Evolutionary conservation across 1,140 invertebrate genomes (phyloP).

Genomic region (Psix sp.): DNA sequence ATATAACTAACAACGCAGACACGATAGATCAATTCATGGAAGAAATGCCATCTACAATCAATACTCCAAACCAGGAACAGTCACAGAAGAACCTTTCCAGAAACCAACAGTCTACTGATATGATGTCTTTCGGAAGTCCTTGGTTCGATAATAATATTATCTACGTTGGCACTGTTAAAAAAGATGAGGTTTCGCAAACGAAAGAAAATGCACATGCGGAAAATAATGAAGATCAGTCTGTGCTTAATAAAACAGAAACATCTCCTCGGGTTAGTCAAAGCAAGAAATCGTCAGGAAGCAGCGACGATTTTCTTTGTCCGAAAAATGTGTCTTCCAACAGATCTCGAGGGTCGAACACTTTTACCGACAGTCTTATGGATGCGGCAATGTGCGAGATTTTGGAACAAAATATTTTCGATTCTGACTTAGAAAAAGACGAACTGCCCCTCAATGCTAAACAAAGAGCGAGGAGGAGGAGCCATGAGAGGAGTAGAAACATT

Average conservation of each 20-base stretch:
- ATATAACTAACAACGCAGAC: background rate
- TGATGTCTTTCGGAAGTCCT: slow-evolving; percentile 29
- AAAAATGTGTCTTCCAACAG: slow-evolving; percentile 4
- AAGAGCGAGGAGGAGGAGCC: background rate
- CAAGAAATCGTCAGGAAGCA: too few relatives aligned
- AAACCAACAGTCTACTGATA: slow-evolving; percentile 3
- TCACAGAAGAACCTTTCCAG: slow-evolving; percentile 1
- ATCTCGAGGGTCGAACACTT: slow-evolving; percentile 18
- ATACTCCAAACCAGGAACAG: background rate
- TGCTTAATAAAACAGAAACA: too few relatives aligned
- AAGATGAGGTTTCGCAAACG: too few relatives aligned
- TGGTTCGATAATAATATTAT: slow-evolving; percentile 22
- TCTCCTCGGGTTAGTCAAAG: too few relatives aligned
- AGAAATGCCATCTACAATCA: slow-evolving; percentile 4
- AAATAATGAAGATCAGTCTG: too few relatives aligned
- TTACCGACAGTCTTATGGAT: slow-evolving; percentile 62
- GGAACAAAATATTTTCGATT: slow-evolving; percentile 70
- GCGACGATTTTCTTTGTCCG: background rate
- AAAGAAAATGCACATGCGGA: too few relatives aligned
- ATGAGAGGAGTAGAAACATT: background rate
- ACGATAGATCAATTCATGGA: slow-evolving; percentile 23
- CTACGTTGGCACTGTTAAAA: too few relatives aligned
- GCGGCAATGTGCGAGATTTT: slow-evolving; percentile 69
- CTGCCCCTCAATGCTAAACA: too few relatives aligned
- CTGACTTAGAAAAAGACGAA: slow-evolving; percentile 60